Percentiles rank a stretch among this genome's conserved stretches.
Conservation (phyloP, 2,888 invertebrate species). For the Oxycera nigricornis region DNA sequence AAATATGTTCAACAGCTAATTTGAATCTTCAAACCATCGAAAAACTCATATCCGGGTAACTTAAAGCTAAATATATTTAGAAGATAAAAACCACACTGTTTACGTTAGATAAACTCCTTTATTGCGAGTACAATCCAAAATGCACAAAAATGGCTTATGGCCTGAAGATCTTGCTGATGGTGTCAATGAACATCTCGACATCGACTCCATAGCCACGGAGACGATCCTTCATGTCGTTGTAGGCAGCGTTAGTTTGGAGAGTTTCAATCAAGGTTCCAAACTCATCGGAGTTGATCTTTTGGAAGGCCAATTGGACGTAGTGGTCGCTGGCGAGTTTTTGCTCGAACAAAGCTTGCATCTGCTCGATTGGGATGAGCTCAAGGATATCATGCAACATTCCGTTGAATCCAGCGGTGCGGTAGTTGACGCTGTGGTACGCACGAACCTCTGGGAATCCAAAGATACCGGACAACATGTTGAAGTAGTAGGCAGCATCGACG, state of each 20-base stretch:
- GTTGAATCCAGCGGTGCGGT: slow-evolving; percentile 31
- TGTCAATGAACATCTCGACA: slow-evolving; percentile 37
- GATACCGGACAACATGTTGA: slow-evolving; percentile 41
- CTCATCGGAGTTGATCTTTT: slow-evolving; percentile 40
- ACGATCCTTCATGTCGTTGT: slow-evolving; percentile 21
- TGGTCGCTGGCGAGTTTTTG: slow-evolving; percentile 38
- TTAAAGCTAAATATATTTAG: no score
- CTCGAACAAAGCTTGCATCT: slow-evolving; percentile 32
- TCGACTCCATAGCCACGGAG: slow-evolving; percentile 39
- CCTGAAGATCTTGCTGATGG: slow-evolving; percentile 39
- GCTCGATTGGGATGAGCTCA: slow-evolving; percentile 39
- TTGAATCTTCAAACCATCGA: no score
- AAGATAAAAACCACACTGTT: no score
- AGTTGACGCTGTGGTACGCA: neutral
- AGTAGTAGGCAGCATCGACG: slow-evolving; percentile 43
- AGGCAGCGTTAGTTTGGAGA: slow-evolving; percentile 33
- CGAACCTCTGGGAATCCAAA: slow-evolving; percentile 38
- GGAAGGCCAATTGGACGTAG: slow-evolving; percentile 39
- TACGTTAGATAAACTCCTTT: no score
- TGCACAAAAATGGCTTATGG: no score
- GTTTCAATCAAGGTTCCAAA: slow-evolving; percentile 37
- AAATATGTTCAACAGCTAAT: no score
- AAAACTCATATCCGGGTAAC: no score
- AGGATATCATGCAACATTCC: slow-evolving; percentile 40
- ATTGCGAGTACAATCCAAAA: no score